Evolutionary conservation across 2,797 vertebrate genomes (phyloP).

Genomic region (Hippopotamyrus pictus): DNA sequence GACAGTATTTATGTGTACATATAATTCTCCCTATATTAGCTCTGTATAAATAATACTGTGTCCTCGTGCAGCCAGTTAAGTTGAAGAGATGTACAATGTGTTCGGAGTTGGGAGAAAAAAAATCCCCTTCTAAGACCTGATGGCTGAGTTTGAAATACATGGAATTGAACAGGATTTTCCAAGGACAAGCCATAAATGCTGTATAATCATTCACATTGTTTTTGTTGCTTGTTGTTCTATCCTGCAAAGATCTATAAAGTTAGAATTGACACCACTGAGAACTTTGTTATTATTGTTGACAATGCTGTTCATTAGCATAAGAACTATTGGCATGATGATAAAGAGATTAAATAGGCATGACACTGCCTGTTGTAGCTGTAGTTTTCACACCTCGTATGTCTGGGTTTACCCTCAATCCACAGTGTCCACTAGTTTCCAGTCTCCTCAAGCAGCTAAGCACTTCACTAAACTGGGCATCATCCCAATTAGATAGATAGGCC

Average conservation of each 20-base stretch:
- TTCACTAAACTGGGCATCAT: not conserved
- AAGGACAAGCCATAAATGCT: not conserved
- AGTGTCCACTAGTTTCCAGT: not conserved
- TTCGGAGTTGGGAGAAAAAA: not conserved
- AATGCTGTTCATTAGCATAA: not conserved
- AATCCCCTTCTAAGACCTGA: not conserved
- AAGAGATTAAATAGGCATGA: slow-evolving; percentile 4
- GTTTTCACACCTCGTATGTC: not conserved
- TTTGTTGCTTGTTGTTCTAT: not conserved
- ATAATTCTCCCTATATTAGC: not conserved
- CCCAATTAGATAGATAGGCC: not conserved
- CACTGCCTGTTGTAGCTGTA: not conserved
- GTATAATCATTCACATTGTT: not conserved
- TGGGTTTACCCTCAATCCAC: not conserved
- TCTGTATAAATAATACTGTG: not conserved
- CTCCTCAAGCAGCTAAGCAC: not conserved
- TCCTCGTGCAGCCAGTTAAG: not conserved
- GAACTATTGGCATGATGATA: not conserved
- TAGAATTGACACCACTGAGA: not conserved
- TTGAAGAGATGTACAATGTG: not conserved
- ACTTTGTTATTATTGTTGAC: not conserved
- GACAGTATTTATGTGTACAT: not conserved
- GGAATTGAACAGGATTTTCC: not conserved
- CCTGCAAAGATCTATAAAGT: not conserved
- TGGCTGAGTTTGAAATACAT: not conserved